Evolutionary conservation across 1,140 invertebrate genomes (phyloP).

Genomic region (Lucilia cuprina): DNA sequence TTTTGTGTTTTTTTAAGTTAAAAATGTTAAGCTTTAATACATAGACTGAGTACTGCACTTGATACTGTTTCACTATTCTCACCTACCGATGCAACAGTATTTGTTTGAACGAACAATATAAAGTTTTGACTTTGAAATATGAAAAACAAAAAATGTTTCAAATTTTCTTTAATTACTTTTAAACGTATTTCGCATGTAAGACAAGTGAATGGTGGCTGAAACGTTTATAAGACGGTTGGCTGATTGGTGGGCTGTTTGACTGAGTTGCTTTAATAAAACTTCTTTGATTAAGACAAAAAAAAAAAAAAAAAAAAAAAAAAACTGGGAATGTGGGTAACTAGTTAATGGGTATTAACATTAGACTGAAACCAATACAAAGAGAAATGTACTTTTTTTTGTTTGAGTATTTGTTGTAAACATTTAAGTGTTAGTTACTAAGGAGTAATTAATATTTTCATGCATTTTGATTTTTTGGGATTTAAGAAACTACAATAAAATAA

Average conservation of each 20-base stretch:
- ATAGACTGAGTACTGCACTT: too few relatives aligned
- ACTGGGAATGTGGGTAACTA: conserved; percentile 28
- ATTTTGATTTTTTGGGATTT: conserved; percentile 63
- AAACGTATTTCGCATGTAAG: conserved; percentile 21
- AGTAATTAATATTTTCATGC: conserved; percentile 62
- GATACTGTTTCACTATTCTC: too few relatives aligned
- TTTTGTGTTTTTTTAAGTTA: too few relatives aligned
- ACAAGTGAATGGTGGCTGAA: conserved; percentile 10
- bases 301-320: not conserved
- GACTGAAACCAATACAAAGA: not conserved
- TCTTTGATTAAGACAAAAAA: not conserved
- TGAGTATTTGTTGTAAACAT: too few relatives aligned
- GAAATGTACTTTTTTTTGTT: too few relatives aligned
- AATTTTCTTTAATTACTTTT: conserved; percentile 15
- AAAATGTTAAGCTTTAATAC: too few relatives aligned
- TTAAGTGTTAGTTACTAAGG: conserved; percentile 16
- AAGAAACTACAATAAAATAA: conserved; percentile 44
- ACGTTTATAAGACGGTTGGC: not conserved
- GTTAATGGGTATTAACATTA: conserved; percentile 20
- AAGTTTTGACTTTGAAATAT: not conserved
- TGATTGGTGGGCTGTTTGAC: not conserved
- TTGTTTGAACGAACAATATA: not conserved
- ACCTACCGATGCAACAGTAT: not conserved
- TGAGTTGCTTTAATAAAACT: not conserved
- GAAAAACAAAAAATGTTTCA: not conserved